These are phyloP conservation scores for Nomada lathburiana DNA, from an alignment of 2,888 invertebrate genomes.

Conservation along the genomic window DNA sequence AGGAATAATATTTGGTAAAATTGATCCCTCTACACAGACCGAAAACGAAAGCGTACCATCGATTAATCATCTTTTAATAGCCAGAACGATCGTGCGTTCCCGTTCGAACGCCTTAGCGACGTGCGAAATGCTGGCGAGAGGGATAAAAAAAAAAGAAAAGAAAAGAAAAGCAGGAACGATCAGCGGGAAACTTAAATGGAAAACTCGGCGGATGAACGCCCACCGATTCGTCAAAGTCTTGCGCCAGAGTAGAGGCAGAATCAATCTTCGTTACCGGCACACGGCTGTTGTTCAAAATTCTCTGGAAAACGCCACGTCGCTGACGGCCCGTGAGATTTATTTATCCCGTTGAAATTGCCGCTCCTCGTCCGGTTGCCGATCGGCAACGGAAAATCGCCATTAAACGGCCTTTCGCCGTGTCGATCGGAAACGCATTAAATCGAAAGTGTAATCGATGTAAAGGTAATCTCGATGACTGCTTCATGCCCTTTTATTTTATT, in stretches of 20 bases:
- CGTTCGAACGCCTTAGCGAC: not conserved
- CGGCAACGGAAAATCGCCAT: constrained; percentile 23
- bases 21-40: not conserved
- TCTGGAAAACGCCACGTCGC: constrained; percentile 23
- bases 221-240: constrained; percentile 53
- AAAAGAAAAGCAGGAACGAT: not conserved
- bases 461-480: not conserved
- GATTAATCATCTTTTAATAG: constrained; percentile 46
- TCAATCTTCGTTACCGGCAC: constrained; percentile 55
- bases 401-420: constrained; percentile 14
- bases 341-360: constrained; percentile 46
- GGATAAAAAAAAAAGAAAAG: not conserved
- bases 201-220: constrained; percentile 49
- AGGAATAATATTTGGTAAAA: constrained; percentile 1
- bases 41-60: constrained; percentile 9
- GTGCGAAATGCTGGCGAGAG: not conserved
- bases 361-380: not conserved
- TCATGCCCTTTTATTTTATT: not conserved
- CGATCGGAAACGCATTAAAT: constrained; percentile 21
- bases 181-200: constrained; percentile 53
- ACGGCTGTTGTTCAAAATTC: constrained; percentile 21
- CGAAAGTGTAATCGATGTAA: constrained; percentile 5
- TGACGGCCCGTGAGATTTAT: constrained; percentile 43
- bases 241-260: constrained; percentile 13
- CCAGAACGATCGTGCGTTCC: not conserved